phyloP scores from a whole-genome alignment of 2,113 vertebrate species.

The Cinclus cinclus region DNA sequence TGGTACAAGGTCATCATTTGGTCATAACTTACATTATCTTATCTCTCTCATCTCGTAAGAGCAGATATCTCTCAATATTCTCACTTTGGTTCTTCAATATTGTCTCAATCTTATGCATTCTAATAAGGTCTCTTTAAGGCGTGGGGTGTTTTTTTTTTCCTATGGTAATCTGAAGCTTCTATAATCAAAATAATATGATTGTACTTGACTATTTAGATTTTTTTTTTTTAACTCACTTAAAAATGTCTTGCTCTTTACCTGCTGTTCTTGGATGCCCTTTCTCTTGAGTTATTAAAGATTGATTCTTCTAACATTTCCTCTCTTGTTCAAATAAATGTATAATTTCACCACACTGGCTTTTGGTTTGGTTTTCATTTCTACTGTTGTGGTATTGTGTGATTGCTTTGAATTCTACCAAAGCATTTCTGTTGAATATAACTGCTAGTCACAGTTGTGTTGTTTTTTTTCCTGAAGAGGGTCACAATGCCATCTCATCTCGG shows the following conservation, averaged over 20 bases:
- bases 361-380: neutral
- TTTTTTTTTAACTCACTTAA: neutral
- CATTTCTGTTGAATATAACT: neutral
- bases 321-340: neutral
- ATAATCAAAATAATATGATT: neutral
- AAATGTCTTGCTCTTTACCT: neutral
- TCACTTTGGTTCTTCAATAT: neutral
- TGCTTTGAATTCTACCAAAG: neutral
- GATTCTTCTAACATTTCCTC: neutral
- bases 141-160: neutral
- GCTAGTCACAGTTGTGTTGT: neutral
- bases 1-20: neutral
- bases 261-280: neutral
- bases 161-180: fast-evolving
- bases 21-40: neutral
- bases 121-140: neutral
- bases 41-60: neutral
- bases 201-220: neutral
- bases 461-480: neutral
- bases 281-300: neutral
- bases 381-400: neutral
- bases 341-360: neutral
- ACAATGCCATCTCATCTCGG: neutral
- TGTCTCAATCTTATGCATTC: neutral
- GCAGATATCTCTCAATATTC: neutral